These are phyloP conservation scores for Molossus alvarezi DNA, from an alignment of 2,797 vertebrate genomes.

Conservation along the genomic window DNA sequence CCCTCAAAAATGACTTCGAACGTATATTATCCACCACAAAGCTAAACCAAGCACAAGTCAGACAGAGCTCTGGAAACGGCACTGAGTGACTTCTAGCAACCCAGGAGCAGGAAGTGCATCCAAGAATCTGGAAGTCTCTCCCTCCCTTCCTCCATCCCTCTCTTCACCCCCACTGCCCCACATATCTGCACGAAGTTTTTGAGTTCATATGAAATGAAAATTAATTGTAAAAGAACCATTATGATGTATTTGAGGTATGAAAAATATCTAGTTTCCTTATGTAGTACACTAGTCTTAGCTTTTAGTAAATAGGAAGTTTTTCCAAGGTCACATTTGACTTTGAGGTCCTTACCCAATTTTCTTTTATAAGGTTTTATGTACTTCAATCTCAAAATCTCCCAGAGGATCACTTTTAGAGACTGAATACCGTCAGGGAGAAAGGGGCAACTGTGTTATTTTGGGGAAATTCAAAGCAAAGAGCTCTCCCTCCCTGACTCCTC, in stretches of 20 bases:
- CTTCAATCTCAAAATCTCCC: neutral
- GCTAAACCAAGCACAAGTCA: neutral
- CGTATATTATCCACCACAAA: accelerated
- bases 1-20: neutral
- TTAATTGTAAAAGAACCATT: neutral
- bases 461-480: neutral
- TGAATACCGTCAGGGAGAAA: neutral
- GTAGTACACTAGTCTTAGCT: neutral
- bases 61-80: neutral
- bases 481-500: neutral
- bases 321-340: neutral
- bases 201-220: neutral
- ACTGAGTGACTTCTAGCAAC: neutral
- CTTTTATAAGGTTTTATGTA: neutral
- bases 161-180: neutral
- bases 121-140: neutral
- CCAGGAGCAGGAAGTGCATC: neutral
- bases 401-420: neutral
- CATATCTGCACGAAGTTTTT: neutral
- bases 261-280: neutral
- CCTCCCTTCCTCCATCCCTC: neutral
- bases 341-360: neutral
- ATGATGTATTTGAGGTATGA: neutral
- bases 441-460: no score
- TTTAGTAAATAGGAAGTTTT: neutral